phyloP scores from a whole-genome alignment of 2,888 invertebrate species.

The Thymelicus lineola region DNA sequence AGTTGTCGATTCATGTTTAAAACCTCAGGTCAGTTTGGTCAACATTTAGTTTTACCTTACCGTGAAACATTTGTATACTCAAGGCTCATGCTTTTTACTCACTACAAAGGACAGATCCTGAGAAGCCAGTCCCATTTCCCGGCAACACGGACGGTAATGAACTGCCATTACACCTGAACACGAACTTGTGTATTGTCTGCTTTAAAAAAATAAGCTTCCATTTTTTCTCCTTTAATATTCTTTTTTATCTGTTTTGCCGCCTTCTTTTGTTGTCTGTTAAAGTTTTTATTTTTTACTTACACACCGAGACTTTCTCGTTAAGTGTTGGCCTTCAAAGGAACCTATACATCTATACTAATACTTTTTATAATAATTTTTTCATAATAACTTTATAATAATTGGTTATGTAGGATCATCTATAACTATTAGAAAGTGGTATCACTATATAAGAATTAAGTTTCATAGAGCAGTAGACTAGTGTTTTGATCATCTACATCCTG shows the following conservation, averaged over 20 bases:
- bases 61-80: slow-evolving; percentile 3
- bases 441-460: too few relatives aligned
- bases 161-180: slow-evolving; percentile 26
- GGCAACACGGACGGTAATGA: slow-evolving; percentile 25
- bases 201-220: slow-evolving; percentile 15
- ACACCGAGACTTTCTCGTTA: slow-evolving; percentile 17
- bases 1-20: too few relatives aligned
- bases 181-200: slow-evolving; percentile 20
- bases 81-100: neutral
- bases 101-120: slow-evolving; percentile 11
- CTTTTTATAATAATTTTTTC: neutral
- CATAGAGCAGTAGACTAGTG: too few relatives aligned
- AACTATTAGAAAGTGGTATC: too few relatives aligned
- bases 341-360: neutral
- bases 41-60: neutral
- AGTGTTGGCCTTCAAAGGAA: slow-evolving; percentile 15
- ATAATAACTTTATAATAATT: neutral
- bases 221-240: neutral
- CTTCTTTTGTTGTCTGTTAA: slow-evolving; percentile 15
- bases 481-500: neutral
- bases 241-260: slow-evolving; percentile 24
- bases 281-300: slow-evolving; percentile 18
- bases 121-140: slow-evolving; percentile 19
- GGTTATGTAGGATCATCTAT: neutral
- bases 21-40: neutral